phyloP scores from a whole-genome alignment of 2,888 invertebrate species.

The Atrina japonica region DNA sequence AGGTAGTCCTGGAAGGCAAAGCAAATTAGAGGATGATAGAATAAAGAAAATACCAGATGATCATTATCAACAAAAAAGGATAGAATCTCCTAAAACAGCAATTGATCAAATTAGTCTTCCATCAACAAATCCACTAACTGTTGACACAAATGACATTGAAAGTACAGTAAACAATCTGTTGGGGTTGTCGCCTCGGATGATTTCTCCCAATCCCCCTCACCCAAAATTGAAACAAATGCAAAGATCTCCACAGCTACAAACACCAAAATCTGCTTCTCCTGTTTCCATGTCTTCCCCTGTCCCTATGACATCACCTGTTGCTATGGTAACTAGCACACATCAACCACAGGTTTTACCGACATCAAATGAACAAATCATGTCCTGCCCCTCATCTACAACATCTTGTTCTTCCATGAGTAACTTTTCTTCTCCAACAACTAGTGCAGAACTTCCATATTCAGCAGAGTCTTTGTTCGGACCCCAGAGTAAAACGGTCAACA shows the following conservation, averaged over 20 bases:
- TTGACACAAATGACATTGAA: slow-evolving; percentile 41
- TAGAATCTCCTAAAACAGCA: slow-evolving; percentile 20
- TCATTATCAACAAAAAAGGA: slow-evolving; percentile 4
- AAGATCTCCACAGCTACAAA: slow-evolving; percentile 34
- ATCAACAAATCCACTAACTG: slow-evolving; percentile 22
- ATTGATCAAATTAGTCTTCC: slow-evolving; percentile 13
- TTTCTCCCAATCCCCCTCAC: slow-evolving; percentile 31
- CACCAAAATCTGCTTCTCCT: slow-evolving; percentile 27
- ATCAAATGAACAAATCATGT: slow-evolving; percentile 26
- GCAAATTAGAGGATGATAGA: background rate
- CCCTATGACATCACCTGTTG: slow-evolving; percentile 18
- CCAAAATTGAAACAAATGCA: slow-evolving; percentile 31
- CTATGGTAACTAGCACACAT: slow-evolving; percentile 11
- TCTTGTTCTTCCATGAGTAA: slow-evolving; percentile 4
- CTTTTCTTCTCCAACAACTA: slow-evolving; percentile 37
- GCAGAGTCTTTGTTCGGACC: slow-evolving; percentile 61
- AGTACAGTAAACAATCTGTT: slow-evolving; percentile 36
- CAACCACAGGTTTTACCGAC: slow-evolving; percentile 24
- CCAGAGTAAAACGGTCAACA: slow-evolving; percentile 10
- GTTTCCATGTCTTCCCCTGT: slow-evolving; percentile 36
- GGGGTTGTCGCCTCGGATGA: slow-evolving; percentile 33
- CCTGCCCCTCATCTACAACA: slow-evolving; percentile 15
- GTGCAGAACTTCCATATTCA: slow-evolving; percentile 50
- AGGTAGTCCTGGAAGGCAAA: slow-evolving; percentile 4
- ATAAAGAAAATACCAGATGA: slow-evolving; percentile 3